Conservation (phyloP, 2,888 invertebrate species). For the Dione vanillae region DNA sequence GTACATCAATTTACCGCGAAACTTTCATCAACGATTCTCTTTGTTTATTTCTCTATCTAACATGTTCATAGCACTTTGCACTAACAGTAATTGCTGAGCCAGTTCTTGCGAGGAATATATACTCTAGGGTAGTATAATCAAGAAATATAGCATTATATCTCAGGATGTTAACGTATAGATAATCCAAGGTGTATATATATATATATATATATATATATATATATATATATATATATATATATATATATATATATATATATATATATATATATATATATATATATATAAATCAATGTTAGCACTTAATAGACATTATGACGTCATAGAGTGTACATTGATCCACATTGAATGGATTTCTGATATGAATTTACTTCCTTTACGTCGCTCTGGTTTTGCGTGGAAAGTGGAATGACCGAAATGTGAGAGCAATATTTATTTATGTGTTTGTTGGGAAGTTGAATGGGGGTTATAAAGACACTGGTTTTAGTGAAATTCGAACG, state of each 20-base stretch:
- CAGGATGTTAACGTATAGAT: not conserved
- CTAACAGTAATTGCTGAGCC: conserved; percentile 50
- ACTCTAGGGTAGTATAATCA: conserved; percentile 54
- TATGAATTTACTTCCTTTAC: too few relatives aligned
- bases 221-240: not conserved
- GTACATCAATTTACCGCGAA: conserved; percentile 16
- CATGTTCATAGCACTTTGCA: conserved; percentile 47
- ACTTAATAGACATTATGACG: too few relatives aligned
- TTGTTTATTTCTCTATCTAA: conserved; percentile 42
- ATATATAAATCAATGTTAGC: too few relatives aligned
- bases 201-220: not conserved
- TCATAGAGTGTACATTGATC: too few relatives aligned
- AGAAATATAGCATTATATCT: conserved; percentile 51
- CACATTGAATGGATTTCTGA: too few relatives aligned
- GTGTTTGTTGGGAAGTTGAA: too few relatives aligned
- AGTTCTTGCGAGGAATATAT: conserved; percentile 43
- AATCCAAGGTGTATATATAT: not conserved
- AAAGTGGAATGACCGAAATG: too few relatives aligned
- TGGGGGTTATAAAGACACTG: too few relatives aligned
- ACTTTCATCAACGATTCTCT: conserved; percentile 34
- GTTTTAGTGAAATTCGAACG: too few relatives aligned
- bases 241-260: not conserved
- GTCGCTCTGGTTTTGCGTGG: too few relatives aligned
- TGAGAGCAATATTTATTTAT: too few relatives aligned
- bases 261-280: too few relatives aligned